Conservation (phyloP, 2,113 vertebrate species). For the Grammomys surdaster region DNA sequence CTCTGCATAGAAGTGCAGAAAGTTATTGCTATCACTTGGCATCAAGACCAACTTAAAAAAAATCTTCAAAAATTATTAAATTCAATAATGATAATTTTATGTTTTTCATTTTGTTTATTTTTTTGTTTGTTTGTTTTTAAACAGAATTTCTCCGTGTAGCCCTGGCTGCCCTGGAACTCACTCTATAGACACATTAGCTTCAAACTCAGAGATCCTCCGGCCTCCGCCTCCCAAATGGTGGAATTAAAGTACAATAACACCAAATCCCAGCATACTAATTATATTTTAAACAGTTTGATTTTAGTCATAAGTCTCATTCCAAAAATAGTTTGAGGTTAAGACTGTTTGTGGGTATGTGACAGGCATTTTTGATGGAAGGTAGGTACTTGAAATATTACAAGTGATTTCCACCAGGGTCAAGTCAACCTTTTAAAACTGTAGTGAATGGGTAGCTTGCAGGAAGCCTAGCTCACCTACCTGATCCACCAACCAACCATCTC, state of each 20-base stretch:
- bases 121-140: background rate
- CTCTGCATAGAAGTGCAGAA: background rate
- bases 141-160: background rate
- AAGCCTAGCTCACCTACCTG: slow-evolving; percentile 16
- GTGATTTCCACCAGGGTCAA: background rate
- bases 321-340: background rate
- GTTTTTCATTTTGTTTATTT: background rate
- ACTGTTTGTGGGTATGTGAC: background rate
- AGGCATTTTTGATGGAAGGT: background rate
- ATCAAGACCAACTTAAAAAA: background rate
- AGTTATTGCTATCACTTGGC: background rate
- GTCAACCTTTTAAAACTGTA: background rate
- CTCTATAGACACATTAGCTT: background rate
- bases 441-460: background rate
- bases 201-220: background rate
- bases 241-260: background rate
- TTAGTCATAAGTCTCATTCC: background rate
- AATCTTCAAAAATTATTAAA: background rate
- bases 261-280: background rate
- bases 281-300: background rate
- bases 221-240: background rate
- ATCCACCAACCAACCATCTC: background rate
- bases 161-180: background rate
- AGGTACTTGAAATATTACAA: background rate
- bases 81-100: background rate